Evolutionary conservation across 2,888 invertebrate species (phyloP), one percentile per base, ranked within the genome.

Genomic region (Torymus aiolomorphi): DNA sequence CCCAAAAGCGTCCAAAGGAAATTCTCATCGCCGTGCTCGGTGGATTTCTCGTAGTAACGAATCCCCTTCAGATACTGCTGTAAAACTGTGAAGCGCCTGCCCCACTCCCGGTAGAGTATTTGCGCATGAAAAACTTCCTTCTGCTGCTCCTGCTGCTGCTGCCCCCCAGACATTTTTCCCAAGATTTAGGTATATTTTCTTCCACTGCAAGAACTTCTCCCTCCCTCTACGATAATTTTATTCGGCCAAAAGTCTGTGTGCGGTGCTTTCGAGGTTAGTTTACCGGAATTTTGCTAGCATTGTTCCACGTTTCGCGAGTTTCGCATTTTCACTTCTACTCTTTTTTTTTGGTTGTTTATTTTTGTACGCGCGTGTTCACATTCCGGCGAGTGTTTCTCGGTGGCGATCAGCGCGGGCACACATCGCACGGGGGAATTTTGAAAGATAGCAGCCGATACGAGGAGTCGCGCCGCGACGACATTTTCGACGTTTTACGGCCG

Each of bases 51-150:
- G 82, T 88, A 89, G 63, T 86, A 86, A 0, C 72, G 56, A 74
- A 88, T 85, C 2, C 87, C 87, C 2, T 76, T 51, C 20, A 80
- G 61, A 13, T 82, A 85, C 63, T 82, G 83, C n/a, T 84, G 84
- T 4, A 83, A 62, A 11, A 31, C 75, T 3, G 83, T 83, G 52
- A 88, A 83, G 57, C 85, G 83, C 57, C 83, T 83, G n/a, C 86
- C 89, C 87, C 87, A 88, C 84, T 89, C 88, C 8, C 88, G 85
- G 76, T 89, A 87, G 12, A 88, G 83, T n/a, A 83, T 80, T 3
- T 85, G 69, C 11, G 85, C 86, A 20, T 82, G 83, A 76, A 87
- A 87, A 75, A 86, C 73, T 14, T 83, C 73, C 3, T 42, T 69
- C n/a, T 83, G 84, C 11, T 84, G 82, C 8, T 72, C 76, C 2